phyloP scores from a whole-genome alignment of 2,797 vertebrate species.

The Acrossocheilus fasciatus region DNA sequence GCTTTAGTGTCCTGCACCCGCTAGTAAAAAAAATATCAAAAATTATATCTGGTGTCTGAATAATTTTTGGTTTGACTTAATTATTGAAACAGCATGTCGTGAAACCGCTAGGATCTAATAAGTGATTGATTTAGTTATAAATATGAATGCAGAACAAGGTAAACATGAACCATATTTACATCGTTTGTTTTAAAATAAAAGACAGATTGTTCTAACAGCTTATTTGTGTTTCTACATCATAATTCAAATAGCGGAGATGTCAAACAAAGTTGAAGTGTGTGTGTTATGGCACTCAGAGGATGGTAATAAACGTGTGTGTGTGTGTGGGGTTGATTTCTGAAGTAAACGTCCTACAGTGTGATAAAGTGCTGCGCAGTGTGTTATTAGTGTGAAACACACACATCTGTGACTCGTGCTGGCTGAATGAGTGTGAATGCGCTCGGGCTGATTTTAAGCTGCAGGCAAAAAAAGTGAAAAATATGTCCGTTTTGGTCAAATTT shows the following conservation, averaged over 20 bases:
- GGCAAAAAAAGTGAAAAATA: too few relatives aligned
- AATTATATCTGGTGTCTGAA: too few relatives aligned
- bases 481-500: too few relatives aligned
- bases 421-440: not conserved
- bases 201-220: not conserved
- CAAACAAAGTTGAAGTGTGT: not conserved
- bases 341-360: not conserved
- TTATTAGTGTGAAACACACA: too few relatives aligned
- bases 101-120: not conserved
- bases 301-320: too few relatives aligned
- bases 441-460: too few relatives aligned
- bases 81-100: not conserved
- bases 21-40: too few relatives aligned
- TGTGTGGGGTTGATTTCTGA: too few relatives aligned
- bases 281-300: too few relatives aligned
- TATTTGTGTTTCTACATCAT: not conserved
- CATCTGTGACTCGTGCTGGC: not conserved
- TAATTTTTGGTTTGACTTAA: not conserved
- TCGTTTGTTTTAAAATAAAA: not conserved
- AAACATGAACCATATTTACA: not conserved
- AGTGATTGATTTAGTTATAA: not conserved
- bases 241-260: not conserved
- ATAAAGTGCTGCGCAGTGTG: slow-evolving; percentile 17
- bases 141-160: not conserved
- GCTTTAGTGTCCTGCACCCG: too few relatives aligned